Conservation (phyloP, 2,888 invertebrate genomes). For the Noctua janthe region DNA sequence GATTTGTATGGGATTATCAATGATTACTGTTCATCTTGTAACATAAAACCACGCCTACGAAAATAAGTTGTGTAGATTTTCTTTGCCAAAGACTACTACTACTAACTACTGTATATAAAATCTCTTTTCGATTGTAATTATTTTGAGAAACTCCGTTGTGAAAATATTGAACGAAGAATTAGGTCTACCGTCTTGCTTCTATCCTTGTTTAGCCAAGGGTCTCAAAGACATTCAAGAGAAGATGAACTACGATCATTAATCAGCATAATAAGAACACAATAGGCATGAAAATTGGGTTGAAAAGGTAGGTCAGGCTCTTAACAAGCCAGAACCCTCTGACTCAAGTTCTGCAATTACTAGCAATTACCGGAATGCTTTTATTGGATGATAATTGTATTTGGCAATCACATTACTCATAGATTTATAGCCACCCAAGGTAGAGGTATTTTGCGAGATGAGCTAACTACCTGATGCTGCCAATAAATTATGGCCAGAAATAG, state of each 20-base stretch:
- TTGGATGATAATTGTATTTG: conserved; percentile 68
- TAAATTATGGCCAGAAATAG: conserved; percentile 51
- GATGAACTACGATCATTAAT: not conserved
- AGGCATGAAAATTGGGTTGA: conserved; percentile 33
- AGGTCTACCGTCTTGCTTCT: not conserved
- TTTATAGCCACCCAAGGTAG: conserved; percentile 28
- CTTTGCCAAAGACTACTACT: not conserved
- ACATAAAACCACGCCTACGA: conserved; percentile 47
- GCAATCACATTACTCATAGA: conserved; percentile 63
- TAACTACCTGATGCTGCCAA: conserved; percentile 49
- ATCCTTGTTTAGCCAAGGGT: not conserved
- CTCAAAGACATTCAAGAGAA: not conserved
- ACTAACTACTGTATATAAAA: conserved; percentile 13
- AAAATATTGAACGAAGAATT: not conserved
- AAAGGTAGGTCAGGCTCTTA: conserved; percentile 49
- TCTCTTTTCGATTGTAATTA: not conserved
- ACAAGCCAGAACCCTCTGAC: conserved; percentile 44
- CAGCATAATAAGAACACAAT: not conserved
- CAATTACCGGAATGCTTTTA: conserved; percentile 65
- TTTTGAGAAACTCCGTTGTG: not conserved
- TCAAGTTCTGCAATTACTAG: conserved; percentile 63
- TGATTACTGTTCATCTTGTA: conserved; percentile 41
- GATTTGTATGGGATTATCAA: conserved; percentile 33
- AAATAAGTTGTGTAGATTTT: not conserved
- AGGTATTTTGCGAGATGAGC: conserved; percentile 58